Conservation (phyloP, 92 coral and sea anemone genomes). For the Bergia sp. region DNA sequence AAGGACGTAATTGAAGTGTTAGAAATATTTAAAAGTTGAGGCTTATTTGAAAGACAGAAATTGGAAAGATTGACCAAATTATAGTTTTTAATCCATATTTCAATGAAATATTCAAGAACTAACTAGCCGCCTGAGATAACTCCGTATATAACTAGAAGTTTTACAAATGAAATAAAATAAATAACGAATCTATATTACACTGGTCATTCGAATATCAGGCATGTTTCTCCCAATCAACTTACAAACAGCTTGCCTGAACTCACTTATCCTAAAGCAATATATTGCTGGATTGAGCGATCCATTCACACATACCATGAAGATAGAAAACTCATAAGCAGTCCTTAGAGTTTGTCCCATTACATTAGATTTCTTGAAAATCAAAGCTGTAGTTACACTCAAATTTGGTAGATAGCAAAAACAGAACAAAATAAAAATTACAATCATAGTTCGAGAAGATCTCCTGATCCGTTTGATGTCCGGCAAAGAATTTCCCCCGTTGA, state of each 20-base stretch:
- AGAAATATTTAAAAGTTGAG: too few relatives aligned
- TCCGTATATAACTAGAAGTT: neutral
- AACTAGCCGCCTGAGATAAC: neutral
- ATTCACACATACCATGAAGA: constrained; percentile 40
- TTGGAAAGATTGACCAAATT: too few relatives aligned
- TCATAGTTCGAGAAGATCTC: constrained; percentile 38
- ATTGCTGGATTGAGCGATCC: constrained; percentile 42
- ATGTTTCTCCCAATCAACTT: neutral
- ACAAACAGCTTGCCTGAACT: constrained; percentile 32
- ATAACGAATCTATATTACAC: neutral
- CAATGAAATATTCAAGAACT: too few relatives aligned
- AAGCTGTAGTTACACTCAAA: constrained; percentile 19
- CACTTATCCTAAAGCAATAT: constrained; percentile 43
- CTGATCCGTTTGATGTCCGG: constrained; percentile 29
- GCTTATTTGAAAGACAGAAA: too few relatives aligned
- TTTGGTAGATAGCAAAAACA: constrained; percentile 40
- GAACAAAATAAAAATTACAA: constrained; percentile 18
- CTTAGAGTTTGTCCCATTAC: constrained; percentile 18
- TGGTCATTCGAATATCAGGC: constrained; percentile 34
- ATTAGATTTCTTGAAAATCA: constrained; percentile 36
- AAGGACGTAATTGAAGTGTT: too few relatives aligned
- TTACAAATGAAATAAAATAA: neutral
- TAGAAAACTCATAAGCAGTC: constrained; percentile 35
- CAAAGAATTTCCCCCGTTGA: constrained; percentile 2
- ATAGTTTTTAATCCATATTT: too few relatives aligned